Conservation (phyloP, 2,797 vertebrate genomes). For the Okamejei kenojei region DNA sequence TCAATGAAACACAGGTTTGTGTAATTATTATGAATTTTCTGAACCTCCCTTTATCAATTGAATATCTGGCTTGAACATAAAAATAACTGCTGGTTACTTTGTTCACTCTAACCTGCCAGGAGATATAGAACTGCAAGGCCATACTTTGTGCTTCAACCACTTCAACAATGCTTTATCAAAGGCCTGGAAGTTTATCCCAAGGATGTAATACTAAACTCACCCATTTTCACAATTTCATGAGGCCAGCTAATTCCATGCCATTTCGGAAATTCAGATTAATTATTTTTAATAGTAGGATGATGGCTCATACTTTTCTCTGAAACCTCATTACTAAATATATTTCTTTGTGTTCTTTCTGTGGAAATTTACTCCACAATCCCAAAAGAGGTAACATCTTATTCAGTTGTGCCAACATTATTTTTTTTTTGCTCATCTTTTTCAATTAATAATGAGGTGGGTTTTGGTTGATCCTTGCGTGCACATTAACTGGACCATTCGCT, state of each 20-base stretch:
- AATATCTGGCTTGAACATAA: not conserved
- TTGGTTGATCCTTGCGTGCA: not conserved
- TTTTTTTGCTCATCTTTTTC: not conserved
- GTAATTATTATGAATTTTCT: not conserved
- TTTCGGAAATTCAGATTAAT: too few species aligned
- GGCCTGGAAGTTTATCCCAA: too few species aligned
- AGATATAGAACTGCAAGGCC: not conserved
- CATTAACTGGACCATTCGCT: not conserved
- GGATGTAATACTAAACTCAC: too few species aligned
- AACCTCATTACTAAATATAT: not conserved
- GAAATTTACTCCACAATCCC: not conserved
- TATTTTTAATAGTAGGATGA: not conserved
- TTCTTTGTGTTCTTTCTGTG: not conserved
- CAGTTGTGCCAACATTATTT: not conserved
- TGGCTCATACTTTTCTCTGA: not conserved
- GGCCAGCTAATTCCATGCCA: too few species aligned
- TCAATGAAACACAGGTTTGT: not conserved
- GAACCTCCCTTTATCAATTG: not conserved
- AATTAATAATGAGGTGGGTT: not conserved
- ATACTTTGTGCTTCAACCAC: not conserved
- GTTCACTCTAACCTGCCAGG: not conserved
- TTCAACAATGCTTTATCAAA: not conserved
- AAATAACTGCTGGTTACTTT: not conserved
- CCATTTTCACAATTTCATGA: too few species aligned
- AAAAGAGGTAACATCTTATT: not conserved